Percentiles rank a stretch among this genome's conserved stretches.
phyloP scores from a whole-genome alignment of 2,113 vertebrate genomes.

The Bambusicola thoracicus region DNA sequence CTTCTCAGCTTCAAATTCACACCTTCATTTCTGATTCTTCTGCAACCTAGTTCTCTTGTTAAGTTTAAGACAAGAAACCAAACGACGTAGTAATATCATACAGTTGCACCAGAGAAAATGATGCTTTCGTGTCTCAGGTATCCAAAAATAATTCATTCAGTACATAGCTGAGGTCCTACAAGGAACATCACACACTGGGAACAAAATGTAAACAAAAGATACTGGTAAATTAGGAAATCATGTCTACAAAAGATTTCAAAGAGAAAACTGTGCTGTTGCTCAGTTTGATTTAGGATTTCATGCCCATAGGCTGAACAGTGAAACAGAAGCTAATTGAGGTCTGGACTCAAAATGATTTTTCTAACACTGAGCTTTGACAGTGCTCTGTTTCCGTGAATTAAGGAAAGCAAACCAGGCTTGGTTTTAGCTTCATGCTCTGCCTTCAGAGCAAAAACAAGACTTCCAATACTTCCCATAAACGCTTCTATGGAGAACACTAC shows the following conservation, averaged over 20 bases:
- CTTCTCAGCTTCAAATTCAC: background rate
- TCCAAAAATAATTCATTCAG: background rate
- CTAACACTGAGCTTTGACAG: background rate
- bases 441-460: background rate
- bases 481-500: background rate
- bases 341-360: background rate
- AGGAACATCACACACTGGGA: background rate
- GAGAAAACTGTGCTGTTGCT: background rate
- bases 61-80: background rate
- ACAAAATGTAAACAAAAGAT: background rate
- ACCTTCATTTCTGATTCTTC: background rate
- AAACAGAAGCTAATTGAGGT: background rate
- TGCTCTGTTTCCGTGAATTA: background rate
- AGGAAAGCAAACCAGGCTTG: background rate
- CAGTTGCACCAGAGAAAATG: background rate
- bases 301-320: rapidly evolving
- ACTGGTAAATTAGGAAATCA: background rate
- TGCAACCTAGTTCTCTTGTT: background rate
- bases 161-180: no score
- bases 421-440: background rate
- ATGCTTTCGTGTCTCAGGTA: background rate
- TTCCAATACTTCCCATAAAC: background rate
- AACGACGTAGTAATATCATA: background rate
- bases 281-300: background rate
- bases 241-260: background rate